Conservation (phyloP, 37 sponge, comb jelly and placozoan species). For the Agelas oroides region DNA sequence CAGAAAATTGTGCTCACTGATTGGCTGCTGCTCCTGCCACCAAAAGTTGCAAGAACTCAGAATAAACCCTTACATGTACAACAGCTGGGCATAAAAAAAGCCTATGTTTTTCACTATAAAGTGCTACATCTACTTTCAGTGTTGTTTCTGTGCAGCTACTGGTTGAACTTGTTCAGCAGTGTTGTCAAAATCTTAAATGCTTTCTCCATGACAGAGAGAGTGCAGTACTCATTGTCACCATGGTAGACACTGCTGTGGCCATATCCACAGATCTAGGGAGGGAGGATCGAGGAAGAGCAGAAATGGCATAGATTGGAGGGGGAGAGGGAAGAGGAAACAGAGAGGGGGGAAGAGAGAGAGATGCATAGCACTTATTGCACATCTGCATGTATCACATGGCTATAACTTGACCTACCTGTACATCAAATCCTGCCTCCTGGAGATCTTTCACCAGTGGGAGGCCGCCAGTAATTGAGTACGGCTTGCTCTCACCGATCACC, state of each 20-base stretch:
- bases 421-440: slow-evolving; percentile 81
- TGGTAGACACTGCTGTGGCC: slow-evolving; percentile 84
- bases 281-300: too few relatives aligned
- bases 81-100: too few relatives aligned
- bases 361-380: too few relatives aligned
- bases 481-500: slow-evolving; percentile 75
- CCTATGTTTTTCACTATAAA: too few relatives aligned
- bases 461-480: slow-evolving; percentile 75
- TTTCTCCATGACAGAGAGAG: slow-evolving; percentile 68
- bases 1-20: too few relatives aligned
- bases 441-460: slow-evolving; percentile 82
- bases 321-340: neutral
- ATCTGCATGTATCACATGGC: too few relatives aligned
- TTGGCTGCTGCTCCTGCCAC: too few relatives aligned
- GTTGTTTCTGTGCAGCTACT: neutral
- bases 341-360: neutral
- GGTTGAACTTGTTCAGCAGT: slow-evolving; percentile 57
- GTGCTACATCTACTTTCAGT: too few relatives aligned
- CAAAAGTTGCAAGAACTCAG: too few relatives aligned
- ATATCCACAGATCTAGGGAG: slow-evolving; percentile 66
- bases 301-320: too few relatives aligned
- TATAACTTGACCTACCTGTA: slow-evolving; percentile 28
- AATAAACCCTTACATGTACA: too few relatives aligned
- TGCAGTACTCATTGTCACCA: slow-evolving; percentile 88
- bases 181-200: slow-evolving; percentile 77